Evolutionary conservation across 2,888 invertebrate species (phyloP).

Genomic region (Electrophaes corylata): DNA sequence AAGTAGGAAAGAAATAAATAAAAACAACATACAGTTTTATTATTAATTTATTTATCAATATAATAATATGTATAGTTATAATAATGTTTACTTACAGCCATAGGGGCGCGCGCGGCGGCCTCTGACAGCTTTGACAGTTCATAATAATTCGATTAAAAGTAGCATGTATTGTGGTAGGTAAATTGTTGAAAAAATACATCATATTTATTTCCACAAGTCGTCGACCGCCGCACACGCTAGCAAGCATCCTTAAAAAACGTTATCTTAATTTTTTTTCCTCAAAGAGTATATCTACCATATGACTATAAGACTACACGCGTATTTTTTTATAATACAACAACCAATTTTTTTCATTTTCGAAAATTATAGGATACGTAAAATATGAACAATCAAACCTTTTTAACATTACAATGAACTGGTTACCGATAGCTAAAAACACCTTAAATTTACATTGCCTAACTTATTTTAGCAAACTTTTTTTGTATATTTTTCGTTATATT

Average conservation of each 20-base stretch:
- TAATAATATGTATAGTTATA: slow-evolving; percentile 76
- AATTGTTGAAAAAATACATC: slow-evolving; percentile 54
- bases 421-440: slow-evolving; percentile 35
- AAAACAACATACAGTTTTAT: slow-evolving; percentile 66
- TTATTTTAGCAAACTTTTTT: slow-evolving; percentile 67
- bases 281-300: slow-evolving; percentile 51
- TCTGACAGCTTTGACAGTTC: slow-evolving; percentile 17
- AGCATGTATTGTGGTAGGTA: slow-evolving; percentile 42
- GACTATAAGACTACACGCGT: slow-evolving; percentile 50
- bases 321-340: slow-evolving; percentile 67
- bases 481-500: slow-evolving; percentile 44
- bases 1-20: slow-evolving; percentile 48
- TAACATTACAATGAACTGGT: slow-evolving; percentile 35
- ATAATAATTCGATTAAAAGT: slow-evolving; percentile 41
- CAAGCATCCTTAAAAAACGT: slow-evolving; percentile 68
- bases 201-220: slow-evolving; percentile 35
- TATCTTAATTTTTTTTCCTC: slow-evolving; percentile 54
- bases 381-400: slow-evolving; percentile 41
- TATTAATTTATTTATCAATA: slow-evolving; percentile 84
- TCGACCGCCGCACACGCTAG: slow-evolving; percentile 46
- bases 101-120: slow-evolving; percentile 53
- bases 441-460: slow-evolving; percentile 57
- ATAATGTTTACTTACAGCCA: slow-evolving; percentile 83
- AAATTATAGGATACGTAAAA: slow-evolving; percentile 42
- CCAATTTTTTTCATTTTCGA: slow-evolving; percentile 55